Base-by-base conservation (phyloP, 2,113 vertebrate species). In the Rafetus swinhoei region DNA sequence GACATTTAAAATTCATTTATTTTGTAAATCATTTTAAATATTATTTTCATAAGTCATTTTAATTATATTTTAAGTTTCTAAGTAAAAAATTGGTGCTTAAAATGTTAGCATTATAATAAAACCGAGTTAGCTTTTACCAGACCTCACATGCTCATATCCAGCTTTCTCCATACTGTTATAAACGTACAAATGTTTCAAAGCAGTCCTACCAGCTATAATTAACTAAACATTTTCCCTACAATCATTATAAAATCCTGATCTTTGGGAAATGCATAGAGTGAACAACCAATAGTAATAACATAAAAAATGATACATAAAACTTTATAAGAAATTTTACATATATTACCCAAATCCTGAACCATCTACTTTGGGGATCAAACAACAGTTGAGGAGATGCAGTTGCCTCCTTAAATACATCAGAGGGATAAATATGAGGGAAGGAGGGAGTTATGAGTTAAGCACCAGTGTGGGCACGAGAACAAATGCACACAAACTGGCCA, bases 11-110 rank as follows among this genome's bases (percentile, higher is more conserved):
- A 90, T 65, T 55, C 39, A 55, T 98, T 98, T 97, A 97, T 98
- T 98, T 97, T 90, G 93, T 80, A 95, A 45, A 89, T 83, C 27
- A 83, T 59, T 92, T 94, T 94, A 98, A 86, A 98, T 96, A 97
- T 96, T 97, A 97, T 87, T 45, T 45, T 69, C 83, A 27, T 85
- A 96, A 95, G 74, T 72, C 79, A 62, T 94, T 96, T 85, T 82
- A 97, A 83, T 91, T 93, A 94, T 94, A 93, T 59, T 97, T 96
- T 93, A 97, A 92, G 95, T 96, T 95, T 90, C 88, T 97, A 92
- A 95, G 74, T 88, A 94, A 45, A 45, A 89, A 92, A 95, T 45
- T 29, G 9, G 50, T 9, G 3, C 81, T 96, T 95, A 87, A 57
- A 97, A 97, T 80, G 93, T 2, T 95, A 90, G 92, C 79, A 83